Percentiles rank a stretch among this genome's conserved stretches.
Conservation (phyloP, 2,113 vertebrate species). For the Xiphophorus couchianus region DNA sequence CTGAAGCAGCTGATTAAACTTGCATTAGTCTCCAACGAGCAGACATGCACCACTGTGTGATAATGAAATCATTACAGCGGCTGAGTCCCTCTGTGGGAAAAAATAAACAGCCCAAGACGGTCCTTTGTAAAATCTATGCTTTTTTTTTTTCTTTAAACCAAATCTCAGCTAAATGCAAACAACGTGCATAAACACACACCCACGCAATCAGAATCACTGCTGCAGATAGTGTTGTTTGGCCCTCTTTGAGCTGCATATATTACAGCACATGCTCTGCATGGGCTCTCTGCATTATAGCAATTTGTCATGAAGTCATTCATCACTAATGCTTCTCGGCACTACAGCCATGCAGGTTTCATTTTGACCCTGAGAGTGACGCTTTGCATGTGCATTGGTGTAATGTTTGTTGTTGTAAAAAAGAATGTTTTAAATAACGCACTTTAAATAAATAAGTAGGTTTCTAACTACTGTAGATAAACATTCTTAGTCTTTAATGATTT, state of each 20-base stretch:
- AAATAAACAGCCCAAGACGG: constrained; percentile 36
- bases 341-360: constrained; percentile 67
- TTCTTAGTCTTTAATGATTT: background rate
- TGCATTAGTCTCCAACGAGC: constrained; percentile 48
- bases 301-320: constrained; percentile 75
- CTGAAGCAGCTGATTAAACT: constrained; percentile 51
- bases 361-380: constrained; percentile 53
- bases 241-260: constrained; percentile 42
- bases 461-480: background rate
- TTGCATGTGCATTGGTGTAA: constrained; percentile 50
- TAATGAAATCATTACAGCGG: constrained; percentile 58
- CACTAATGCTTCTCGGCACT: constrained; percentile 58
- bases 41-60: constrained; percentile 47
- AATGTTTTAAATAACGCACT: constrained; percentile 7
- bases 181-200: background rate
- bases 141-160: constrained; percentile 18
- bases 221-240: constrained; percentile 37
- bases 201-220: background rate
- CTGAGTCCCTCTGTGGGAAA: constrained; percentile 35
- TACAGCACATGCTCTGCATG: constrained; percentile 31
- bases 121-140: constrained; percentile 26
- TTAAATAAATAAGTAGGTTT: constrained; percentile 2
- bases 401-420: constrained; percentile 4
- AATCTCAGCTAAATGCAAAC: constrained; percentile 10
- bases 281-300: constrained; percentile 62